These are phyloP conservation scores for Gastrophryne carolinensis DNA, from an alignment of 2,797 vertebrate species.

Conservation along the genomic window DNA sequence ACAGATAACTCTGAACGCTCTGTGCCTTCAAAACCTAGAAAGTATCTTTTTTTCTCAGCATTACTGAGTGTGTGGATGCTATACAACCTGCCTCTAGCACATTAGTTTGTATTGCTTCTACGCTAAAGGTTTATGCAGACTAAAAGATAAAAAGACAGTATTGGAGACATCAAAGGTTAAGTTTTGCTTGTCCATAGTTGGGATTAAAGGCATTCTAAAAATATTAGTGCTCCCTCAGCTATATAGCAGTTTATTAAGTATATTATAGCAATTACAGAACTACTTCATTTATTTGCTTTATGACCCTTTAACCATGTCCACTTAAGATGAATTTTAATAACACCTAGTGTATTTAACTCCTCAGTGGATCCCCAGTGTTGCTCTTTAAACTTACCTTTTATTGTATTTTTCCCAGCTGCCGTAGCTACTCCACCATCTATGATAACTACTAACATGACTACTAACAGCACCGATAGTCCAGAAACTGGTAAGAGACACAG, in stretches of 20 bases:
- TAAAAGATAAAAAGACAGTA: no score
- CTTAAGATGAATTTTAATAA: background rate
- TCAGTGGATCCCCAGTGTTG: conserved; percentile 38
- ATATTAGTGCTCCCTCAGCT: background rate
- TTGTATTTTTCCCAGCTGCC: conserved; percentile 81
- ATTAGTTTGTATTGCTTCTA: no score
- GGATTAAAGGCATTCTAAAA: background rate
- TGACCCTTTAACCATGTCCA: background rate
- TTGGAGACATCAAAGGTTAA: no score
- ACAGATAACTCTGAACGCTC: no score
- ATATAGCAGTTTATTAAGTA: background rate
- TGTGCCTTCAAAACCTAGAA: no score
- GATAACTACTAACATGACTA: conserved; percentile 84
- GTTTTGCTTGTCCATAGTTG: no score
- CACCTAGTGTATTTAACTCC: conserved; percentile 8
- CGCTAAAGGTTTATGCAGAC: no score
- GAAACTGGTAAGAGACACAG: conserved; percentile 78
- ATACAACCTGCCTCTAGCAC: no score
- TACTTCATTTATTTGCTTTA: background rate
- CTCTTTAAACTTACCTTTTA: conserved; percentile 72
- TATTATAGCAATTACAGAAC: background rate
- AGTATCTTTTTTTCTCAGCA: no score
- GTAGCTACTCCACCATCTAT: conserved; percentile 77
- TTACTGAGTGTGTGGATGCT: no score
- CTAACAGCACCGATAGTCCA: conserved; percentile 77